phyloP scores from a whole-genome alignment of 2,797 vertebrate species.

The Platyrinchus mystaceus region DNA sequence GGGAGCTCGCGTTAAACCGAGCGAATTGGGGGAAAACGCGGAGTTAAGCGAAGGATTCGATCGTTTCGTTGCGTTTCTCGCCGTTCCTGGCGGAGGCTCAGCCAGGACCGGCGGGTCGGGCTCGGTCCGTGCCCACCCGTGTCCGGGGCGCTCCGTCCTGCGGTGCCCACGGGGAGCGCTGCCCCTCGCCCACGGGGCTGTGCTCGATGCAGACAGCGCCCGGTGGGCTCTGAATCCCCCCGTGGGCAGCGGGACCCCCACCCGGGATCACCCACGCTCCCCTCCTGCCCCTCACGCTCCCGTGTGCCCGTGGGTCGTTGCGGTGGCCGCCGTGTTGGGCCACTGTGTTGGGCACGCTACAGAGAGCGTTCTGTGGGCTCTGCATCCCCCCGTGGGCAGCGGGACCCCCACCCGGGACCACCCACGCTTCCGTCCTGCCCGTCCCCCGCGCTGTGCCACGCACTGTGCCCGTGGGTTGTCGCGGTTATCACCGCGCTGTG shows the following conservation, averaged over 20 bases:
- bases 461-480: not conserved
- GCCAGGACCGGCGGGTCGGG: not conserved
- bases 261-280: not conserved
- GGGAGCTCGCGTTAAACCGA: not conserved
- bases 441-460: no score
- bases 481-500: not conserved
- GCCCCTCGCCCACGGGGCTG: not conserved
- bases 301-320: not conserved
- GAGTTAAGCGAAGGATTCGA: accelerated
- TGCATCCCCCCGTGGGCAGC: no score
- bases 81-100: not conserved
- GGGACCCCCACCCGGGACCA: no score
- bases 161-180: not conserved
- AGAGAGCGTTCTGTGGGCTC: no score
- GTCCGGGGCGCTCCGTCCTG: not conserved
- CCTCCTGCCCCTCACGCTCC: not conserved
- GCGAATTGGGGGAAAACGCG: not conserved
- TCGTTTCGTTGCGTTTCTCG: not conserved
- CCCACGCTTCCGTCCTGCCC: not conserved
- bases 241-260: not conserved
- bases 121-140: not conserved
- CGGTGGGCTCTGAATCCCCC: not conserved
- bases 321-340: not conserved
- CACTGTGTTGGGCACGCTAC: no score
- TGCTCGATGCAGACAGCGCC: not conserved